A percentile compares a stretch with the other conserved stretches of the same genome.
phyloP scores from a whole-genome alignment of 2,888 invertebrate species.

The Drosophila sordidapex region DNA sequence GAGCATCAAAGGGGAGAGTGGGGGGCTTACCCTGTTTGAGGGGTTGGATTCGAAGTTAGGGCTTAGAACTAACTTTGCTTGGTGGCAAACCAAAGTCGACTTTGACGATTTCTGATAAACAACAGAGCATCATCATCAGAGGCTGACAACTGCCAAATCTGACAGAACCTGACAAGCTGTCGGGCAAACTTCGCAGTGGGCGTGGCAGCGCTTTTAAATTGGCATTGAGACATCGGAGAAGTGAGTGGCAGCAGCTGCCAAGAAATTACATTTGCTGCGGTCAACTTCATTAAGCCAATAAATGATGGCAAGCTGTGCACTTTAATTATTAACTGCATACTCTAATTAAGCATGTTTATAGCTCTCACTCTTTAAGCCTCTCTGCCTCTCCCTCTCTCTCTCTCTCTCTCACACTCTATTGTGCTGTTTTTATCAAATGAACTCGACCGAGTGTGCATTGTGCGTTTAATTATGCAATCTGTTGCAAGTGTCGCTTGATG shows the following conservation, averaged over 20 bases:
- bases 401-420: neutral
- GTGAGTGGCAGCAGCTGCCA: neutral
- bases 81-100: conserved; percentile 37
- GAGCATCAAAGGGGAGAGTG: conserved; percentile 3
- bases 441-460: conserved; percentile 27
- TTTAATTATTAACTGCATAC: conserved; percentile 65
- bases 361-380: neutral
- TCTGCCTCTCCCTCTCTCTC: conserved; percentile 2
- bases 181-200: conserved; percentile 17
- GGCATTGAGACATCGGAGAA: conserved; percentile 33
- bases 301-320: conserved; percentile 40
- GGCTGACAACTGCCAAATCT: conserved; percentile 38
- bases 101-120: conserved; percentile 51
- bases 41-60: neutral
- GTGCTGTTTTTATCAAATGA: conserved; percentile 59
- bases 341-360: conserved; percentile 64
- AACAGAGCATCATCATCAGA: conserved; percentile 14
- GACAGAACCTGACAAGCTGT: conserved; percentile 21
- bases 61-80: conserved; percentile 6
- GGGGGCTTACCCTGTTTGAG: neutral
- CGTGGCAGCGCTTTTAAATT: conserved; percentile 7
- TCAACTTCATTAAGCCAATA: conserved; percentile 73
- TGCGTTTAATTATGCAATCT: conserved; percentile 55
- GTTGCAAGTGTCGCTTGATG: conserved; percentile 45
- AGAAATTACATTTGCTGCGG: conserved; percentile 46